phyloP scores from a whole-genome alignment of 2,888 invertebrate genomes.

The Clivina fossor region DNA sequence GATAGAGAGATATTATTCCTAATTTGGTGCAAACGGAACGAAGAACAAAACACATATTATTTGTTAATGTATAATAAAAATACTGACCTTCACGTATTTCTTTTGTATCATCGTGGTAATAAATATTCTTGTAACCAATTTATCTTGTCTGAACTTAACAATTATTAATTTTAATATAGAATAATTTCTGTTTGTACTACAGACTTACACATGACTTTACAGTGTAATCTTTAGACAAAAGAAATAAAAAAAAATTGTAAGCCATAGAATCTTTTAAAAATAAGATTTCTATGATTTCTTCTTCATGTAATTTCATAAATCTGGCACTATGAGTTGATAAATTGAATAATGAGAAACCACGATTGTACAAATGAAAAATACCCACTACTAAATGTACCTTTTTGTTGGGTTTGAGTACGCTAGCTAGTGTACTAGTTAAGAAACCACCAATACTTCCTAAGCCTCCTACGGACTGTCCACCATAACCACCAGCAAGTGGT shows the following conservation, averaged over 20 bases:
- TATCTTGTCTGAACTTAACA: too few species aligned
- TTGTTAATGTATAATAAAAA: background rate
- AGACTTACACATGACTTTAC: too few species aligned
- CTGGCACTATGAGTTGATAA: too few species aligned
- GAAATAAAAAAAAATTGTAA: too few species aligned
- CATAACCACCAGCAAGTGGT: constrained; percentile 25
- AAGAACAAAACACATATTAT: constrained; percentile 7
- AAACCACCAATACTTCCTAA: constrained; percentile 50
- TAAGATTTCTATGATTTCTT: too few species aligned
- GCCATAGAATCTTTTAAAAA: too few species aligned
- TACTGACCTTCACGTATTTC: constrained; percentile 12
- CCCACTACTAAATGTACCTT: constrained; percentile 9
- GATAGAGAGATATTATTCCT: background rate
- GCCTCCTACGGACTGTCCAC: constrained; percentile 45
- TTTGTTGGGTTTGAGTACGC: constrained; percentile 14
- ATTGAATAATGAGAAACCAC: too few species aligned
- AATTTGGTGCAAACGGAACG: constrained; percentile 27
- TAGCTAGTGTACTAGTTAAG: constrained; percentile 38
- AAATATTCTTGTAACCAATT: background rate
- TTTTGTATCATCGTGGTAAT: constrained; percentile 7
- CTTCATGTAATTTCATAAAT: too few species aligned
- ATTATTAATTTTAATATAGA: too few species aligned
- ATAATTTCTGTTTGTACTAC: too few species aligned
- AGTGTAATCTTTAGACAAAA: too few species aligned
- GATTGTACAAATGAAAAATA: background rate